Base-by-base conservation (phyloP, 2,797 vertebrate genomes). In the Lagocephalus sceleratus region DNA sequence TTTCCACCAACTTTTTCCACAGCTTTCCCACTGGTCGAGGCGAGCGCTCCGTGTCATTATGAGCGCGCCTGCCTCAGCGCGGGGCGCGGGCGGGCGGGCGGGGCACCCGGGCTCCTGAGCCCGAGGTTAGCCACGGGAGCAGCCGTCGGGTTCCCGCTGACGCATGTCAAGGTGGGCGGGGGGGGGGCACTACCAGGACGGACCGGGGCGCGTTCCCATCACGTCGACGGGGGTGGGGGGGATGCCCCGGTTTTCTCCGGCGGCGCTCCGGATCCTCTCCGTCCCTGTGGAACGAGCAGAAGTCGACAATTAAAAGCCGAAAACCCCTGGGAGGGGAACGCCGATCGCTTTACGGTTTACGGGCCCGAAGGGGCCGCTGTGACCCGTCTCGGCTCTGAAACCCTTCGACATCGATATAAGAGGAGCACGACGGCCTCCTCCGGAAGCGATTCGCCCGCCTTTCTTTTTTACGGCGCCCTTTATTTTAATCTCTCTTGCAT, bases 1-100 rank as follows among this genome's bases (percentile, higher is more conserved):
- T 84, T 71, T 89, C 91, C 92, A 93, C 91, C 90, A 88, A 77
- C 86, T 90, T 88, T 85, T 90, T 90, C 84, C 86, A 85, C 82
- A 83, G 61, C 79, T 82, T 68, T 88, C 79, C 89, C 22, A 79
- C 78, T 46, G 80, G 73, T 43, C 84, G 76, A 67, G 66, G 72
- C 2, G 71, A 79, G 71, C 59, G 76, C 77, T 82, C 78, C 75
- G 79, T 74, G 78, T 76, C 71, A 76, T 78, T 74, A 76, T 54
- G 74, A 66, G 68, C 46, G 66, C 72, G 81, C 64, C 64, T 62
- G 75, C 70, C 60, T 84, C 73, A 83, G 83, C 84, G 82, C 81
- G 82, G 81, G 80, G 75, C 67, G 68, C n/a, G n/a, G n/a, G n/a
- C n/a, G 75, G 68, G 76, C 80, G 72, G 68, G 75, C 80, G 69